Percentiles rank a stretch among this genome's conserved stretches.
phyloP scores from a whole-genome alignment of 2,888 invertebrate genomes.

The Chloromyia formosa region DNA sequence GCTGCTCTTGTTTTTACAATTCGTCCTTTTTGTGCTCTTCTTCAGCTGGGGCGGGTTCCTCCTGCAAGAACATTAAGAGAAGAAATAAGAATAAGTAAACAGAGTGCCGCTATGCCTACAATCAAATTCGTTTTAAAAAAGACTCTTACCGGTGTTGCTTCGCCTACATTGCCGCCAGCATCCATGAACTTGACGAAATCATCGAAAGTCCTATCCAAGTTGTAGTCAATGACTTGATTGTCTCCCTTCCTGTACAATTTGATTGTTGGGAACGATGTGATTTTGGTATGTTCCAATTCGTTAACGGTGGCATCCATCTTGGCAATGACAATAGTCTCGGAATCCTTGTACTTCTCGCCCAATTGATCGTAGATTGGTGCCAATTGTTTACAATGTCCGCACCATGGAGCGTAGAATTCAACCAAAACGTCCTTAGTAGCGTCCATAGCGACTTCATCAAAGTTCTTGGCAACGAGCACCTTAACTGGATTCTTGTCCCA shows the following conservation, averaged over 20 bases:
- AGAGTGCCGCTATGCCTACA: not conserved
- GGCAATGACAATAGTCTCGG: conserved; percentile 86
- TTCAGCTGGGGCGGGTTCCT: conserved; percentile 55
- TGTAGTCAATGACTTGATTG: conserved; percentile 90
- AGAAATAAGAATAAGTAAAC: not conserved
- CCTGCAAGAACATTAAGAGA: conserved; percentile 51
- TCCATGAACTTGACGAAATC: conserved; percentile 94
- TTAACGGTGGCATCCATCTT: conserved; percentile 99
- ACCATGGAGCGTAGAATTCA: conserved; percentile 99
- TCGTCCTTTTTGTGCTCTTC: conserved; percentile 63
- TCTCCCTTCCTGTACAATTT: conserved; percentile 93
- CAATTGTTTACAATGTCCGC: conserved; percentile 98
- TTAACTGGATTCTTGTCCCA: conserved; percentile 97
- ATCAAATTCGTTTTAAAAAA: not conserved
- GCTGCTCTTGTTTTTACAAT: conserved; percentile 57
- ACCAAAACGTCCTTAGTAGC: conserved; percentile 91
- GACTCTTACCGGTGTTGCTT: conserved; percentile 70
- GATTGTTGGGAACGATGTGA: conserved; percentile 94
- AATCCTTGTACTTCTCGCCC: conserved; percentile 90
- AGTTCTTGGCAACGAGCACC: conserved; percentile 91
- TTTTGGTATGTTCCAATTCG: conserved; percentile 95
- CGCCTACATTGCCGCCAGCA: conserved; percentile 83
- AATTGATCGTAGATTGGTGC: conserved; percentile 96
- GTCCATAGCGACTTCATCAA: conserved; percentile 91
- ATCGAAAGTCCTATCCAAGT: conserved; percentile 93